Base-by-base conservation (phyloP, 30 jellyfish, hydroid and myxozoan species). In the Pelagia noctiluca region DNA sequence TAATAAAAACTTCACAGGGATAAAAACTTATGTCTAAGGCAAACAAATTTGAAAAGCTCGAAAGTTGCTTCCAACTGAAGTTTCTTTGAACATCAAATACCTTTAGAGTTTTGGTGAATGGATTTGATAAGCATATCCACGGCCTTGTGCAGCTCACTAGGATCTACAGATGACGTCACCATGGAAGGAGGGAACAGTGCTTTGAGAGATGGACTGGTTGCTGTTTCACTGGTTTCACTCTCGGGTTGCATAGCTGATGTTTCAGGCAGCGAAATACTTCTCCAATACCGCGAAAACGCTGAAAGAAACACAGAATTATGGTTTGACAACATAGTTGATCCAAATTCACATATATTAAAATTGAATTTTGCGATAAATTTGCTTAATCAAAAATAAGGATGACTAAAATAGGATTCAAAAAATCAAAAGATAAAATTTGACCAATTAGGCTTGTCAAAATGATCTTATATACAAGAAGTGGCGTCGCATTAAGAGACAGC, bases 121-220 rank as follows among this genome's bases (percentile, higher is more conserved):
- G 89, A 77, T 63, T 71, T 82, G 19, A 90, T 36, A 21, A 90
- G 82, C 93, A 90, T 90, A 24, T 90, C 92, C 16, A 90, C 90
- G 13, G 95, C 95, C 32, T 67, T 35, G 79, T 81, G 73, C 71
- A 90, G 76, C 78, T 90, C 97, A 76, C 49, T 78, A 35, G 97
- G 92, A 61, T 84, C 92, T 8, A 52, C 21, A 3, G 26, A 3
- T 4, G 68, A 19, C 21, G 16, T 52, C 4, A 19, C 68, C 7
- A 52, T 25, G 16, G 68, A 52, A 52, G 68, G 21, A 50, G 32
- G 13, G 76, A 75, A 24, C 80, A 31, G 12, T 79, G 92, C 29
- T 86, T 68, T 25, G 80, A 64, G 19, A 71, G 34, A 24, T 34
- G 33, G 26, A 21, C 22, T 8, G 16, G 79, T 2, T 8, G 50